Base-by-base conservation (phyloP, 2,888 invertebrate species). In the Macrosiphum euphorbiae region DNA sequence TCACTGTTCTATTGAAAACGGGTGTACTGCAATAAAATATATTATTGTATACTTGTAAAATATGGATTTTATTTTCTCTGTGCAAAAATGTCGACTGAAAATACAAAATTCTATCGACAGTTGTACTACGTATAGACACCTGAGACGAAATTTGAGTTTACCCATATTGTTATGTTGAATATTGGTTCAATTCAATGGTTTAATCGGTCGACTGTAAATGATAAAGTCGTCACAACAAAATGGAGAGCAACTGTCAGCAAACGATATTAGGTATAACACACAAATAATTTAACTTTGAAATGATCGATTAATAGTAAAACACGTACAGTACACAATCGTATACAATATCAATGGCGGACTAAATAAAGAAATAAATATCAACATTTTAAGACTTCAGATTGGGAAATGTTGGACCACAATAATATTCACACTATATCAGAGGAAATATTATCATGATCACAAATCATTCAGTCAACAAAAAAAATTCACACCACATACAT, bases 1-100 rank as follows among this genome's bases (percentile, higher is more conserved):
- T 26, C 13, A n/a, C 58, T 47, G 7, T 52, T 86, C 28, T 85
- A 47, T 55, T 11, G n/a, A 58, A 92, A 58, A 67, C 92, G 67
- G 88, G 92, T 92, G 92, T 67, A 67, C 10, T 91, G 61, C 47
- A 91, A 90, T 78, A 35, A 78, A 20, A 58, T 58, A 26, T 35
- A 16, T 10, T 47, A 47, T 47, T 47, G 11, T 78, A 78, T 20
- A 35, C 26, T 55, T 35, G 78, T 78, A 78, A 35, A 78, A 41
- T 78, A 78, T 78, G 78, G 20, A 78, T 78, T 35, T 78, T 78
- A 78, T 78, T 78, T 78, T 41, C 20, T 78, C 35, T 78, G 78
- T 78, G 58, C 35, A 67, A 78, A 78, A 41, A 78, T 78, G 8
- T 20, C 78, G 8, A 35, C 35, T 8, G 35, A 20, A 78, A 35